These are phyloP conservation scores for Drosophila prostipennis DNA, from an alignment of 2,888 invertebrate genomes.

Conservation along the genomic window DNA sequence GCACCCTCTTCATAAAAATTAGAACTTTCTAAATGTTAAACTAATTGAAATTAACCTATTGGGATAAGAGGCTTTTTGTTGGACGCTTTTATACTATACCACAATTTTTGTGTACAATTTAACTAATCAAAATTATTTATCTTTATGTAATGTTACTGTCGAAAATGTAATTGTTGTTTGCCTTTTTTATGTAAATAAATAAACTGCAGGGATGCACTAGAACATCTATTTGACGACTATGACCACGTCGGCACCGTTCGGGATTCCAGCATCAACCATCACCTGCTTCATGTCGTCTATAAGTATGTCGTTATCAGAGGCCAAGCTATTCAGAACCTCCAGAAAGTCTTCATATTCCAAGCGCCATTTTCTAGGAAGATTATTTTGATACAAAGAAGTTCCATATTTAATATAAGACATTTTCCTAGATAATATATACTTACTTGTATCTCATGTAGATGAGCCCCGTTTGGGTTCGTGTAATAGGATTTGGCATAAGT, in stretches of 20 bases:
- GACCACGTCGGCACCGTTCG: constrained; percentile 53
- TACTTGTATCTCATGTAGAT: constrained; percentile 78
- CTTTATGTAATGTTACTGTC: constrained; percentile 45
- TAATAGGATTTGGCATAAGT: constrained; percentile 60
- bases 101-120: constrained; percentile 11
- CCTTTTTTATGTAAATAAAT: constrained; percentile 36
- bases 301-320: constrained; percentile 41
- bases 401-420: neutral
- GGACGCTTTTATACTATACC: constrained; percentile 1
- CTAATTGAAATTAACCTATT: constrained; percentile 6
- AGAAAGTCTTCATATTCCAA: constrained; percentile 74
- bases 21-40: neutral
- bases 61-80: constrained; percentile 33
- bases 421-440: neutral
- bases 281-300: constrained; percentile 59
- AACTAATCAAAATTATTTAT: constrained; percentile 20
- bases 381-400: neutral
- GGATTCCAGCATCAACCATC: constrained; percentile 54
- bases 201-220: constrained; percentile 34
- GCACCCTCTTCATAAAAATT: constrained; percentile 2
- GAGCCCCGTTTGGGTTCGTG: constrained; percentile 71
- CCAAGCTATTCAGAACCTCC: constrained; percentile 58
- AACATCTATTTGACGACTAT: constrained; percentile 52
- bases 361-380: constrained; percentile 69
- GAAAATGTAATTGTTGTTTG: constrained; percentile 33